Evolutionary conservation across 1,140 invertebrate species (phyloP).

Genomic region (Aricia agestis): DNA sequence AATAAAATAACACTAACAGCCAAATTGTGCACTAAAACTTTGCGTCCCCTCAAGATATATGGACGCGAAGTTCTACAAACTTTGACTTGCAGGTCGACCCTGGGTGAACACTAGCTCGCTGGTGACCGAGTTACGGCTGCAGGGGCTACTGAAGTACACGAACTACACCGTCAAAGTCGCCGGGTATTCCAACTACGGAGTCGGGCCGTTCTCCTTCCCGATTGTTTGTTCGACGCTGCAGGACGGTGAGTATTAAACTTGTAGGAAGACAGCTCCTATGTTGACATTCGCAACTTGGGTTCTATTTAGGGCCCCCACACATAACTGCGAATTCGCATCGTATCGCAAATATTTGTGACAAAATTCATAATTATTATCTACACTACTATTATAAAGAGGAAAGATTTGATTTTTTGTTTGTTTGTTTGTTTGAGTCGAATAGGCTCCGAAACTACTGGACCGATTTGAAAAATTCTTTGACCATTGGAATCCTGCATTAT

Average conservation of each 20-base stretch:
- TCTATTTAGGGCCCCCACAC: no score
- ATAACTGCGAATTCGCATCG: no score
- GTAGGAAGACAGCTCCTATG: neutral
- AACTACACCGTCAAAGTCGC: constrained; percentile 91
- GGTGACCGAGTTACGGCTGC: constrained; percentile 82
- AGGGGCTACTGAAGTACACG: constrained; percentile 84
- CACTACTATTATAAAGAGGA: no score
- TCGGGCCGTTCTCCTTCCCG: constrained; percentile 85
- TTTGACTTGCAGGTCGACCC: constrained; percentile 48
- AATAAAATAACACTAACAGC: no score
- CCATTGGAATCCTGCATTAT: no score
- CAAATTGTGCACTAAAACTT: neutral
- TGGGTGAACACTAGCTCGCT: constrained; percentile 65
- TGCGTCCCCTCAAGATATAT: neutral
- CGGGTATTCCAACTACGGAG: constrained; percentile 89
- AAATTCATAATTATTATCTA: no score
- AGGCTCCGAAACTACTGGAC: constrained; percentile 15
- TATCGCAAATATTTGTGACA: no score
- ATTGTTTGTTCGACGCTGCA: constrained; percentile 86
- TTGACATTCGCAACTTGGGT: neutral
- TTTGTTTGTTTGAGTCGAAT: no score
- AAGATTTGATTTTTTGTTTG: no score
- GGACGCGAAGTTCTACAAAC: neutral
- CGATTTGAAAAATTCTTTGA: constrained; percentile 15
- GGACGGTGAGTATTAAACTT: constrained; percentile 77